Percentiles rank a stretch among this genome's conserved stretches.
Evolutionary conservation across 1,140 invertebrate genomes (phyloP).

Genomic region (Drosophila tani): DNA sequence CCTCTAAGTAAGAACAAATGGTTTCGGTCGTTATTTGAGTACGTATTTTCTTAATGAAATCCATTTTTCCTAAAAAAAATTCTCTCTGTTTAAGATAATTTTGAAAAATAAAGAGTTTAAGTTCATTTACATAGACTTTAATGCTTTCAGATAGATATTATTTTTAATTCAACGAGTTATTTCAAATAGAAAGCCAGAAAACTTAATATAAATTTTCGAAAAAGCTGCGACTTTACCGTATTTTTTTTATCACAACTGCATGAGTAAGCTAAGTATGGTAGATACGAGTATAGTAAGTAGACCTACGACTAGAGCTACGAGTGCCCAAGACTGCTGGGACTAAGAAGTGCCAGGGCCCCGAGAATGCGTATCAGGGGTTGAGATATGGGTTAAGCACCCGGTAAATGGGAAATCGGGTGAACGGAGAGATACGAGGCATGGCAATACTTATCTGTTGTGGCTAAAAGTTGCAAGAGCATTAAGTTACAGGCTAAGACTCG

Average conservation of each 20-base stretch:
- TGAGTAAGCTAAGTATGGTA: conserved; percentile 47
- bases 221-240: not conserved
- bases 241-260: conserved; percentile 8
- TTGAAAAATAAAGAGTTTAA: too few species aligned
- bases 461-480: conserved; percentile 63
- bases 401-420: conserved; percentile 4
- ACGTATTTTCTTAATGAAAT: too few species aligned
- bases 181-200: not conserved
- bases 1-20: too few species aligned
- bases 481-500: conserved; percentile 28
- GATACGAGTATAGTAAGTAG: conserved; percentile 38
- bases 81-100: too few species aligned
- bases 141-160: not conserved
- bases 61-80: too few species aligned
- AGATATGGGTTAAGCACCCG: conserved; percentile 4
- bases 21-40: too few species aligned
- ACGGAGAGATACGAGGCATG: conserved; percentile 32
- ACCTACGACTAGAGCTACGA: conserved; percentile 41
- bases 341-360: conserved; percentile 1
- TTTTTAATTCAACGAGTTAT: not conserved
- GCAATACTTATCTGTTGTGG: conserved; percentile 68
- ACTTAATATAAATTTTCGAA: conserved; percentile 10
- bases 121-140: not conserved
- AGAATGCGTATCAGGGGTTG: conserved; percentile 16
- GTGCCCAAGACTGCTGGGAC: conserved; percentile 32